Evolutionary conservation across 2,888 invertebrate species (phyloP).

Genomic region (Cabera pusaria): DNA sequence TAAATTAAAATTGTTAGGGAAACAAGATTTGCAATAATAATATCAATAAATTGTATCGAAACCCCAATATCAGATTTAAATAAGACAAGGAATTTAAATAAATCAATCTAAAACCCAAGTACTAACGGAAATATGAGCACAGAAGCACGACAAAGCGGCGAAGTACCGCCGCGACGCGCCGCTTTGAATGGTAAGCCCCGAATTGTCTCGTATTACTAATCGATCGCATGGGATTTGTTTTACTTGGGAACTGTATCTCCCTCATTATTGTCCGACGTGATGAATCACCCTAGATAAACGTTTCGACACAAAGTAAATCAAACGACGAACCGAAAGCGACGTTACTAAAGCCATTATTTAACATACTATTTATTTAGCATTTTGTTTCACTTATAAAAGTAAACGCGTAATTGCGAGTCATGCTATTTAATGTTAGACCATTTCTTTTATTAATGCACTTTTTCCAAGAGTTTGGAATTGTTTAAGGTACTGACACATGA

Average conservation of each 20-base stretch:
- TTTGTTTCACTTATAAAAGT: slow-evolving; percentile 39
- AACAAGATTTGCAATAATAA: too few relatives aligned
- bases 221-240: slow-evolving; percentile 70
- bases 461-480: too few relatives aligned
- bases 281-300: slow-evolving; percentile 75
- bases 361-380: slow-evolving; percentile 56
- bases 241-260: slow-evolving; percentile 63
- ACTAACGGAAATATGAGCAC: slow-evolving; percentile 5
- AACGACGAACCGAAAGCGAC: slow-evolving; percentile 49
- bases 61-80: too few relatives aligned
- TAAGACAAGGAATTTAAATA: too few relatives aligned
- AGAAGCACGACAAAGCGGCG: slow-evolving; percentile 7
- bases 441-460: slow-evolving; percentile 8
- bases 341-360: slow-evolving; percentile 59
- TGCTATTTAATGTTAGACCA: slow-evolving; percentile 43
- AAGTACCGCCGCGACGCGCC: slow-evolving; percentile 8
- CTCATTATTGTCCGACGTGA: slow-evolving; percentile 71
- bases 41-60: too few relatives aligned
- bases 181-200: slow-evolving; percentile 47
- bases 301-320: slow-evolving; percentile 70
- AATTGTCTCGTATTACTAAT: slow-evolving; percentile 72
- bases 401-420: slow-evolving; percentile 46
- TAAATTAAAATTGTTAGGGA: too few relatives aligned
- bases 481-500: too few relatives aligned
- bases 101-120: neutral